phyloP scores from a whole-genome alignment of 2,113 vertebrate genomes.

The Platycercus adscitus region DNA sequence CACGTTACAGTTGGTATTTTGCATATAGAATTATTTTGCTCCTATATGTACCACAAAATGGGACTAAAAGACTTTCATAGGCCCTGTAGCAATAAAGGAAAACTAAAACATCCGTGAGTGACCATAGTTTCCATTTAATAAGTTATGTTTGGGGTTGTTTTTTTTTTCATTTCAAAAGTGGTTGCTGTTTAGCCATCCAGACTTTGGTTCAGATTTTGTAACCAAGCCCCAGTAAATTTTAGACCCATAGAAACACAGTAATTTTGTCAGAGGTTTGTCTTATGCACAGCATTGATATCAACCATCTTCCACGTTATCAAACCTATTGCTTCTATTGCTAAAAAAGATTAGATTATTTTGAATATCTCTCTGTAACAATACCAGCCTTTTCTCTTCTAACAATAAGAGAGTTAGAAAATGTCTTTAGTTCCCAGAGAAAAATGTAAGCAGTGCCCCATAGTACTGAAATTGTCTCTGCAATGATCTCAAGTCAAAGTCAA shows the following conservation, averaged over 20 bases:
- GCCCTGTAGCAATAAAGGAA: not conserved
- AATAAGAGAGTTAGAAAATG: not conserved
- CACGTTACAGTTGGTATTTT: not conserved
- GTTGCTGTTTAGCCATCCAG: not conserved
- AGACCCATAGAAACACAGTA: not conserved
- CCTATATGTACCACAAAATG: not conserved
- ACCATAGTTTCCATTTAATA: not conserved
- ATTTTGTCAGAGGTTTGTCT: not conserved
- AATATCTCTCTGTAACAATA: not conserved
- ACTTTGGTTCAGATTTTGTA: not conserved
- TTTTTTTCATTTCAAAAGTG: not conserved
- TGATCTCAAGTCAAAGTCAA: not conserved
- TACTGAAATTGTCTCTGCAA: not conserved
- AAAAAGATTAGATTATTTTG: not conserved
- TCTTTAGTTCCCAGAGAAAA: not conserved
- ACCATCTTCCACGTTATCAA: not conserved
- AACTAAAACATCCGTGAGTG: not conserved
- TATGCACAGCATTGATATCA: not conserved
- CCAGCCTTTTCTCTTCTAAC: not conserved
- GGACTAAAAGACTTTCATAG: not conserved
- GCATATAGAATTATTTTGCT: not conserved
- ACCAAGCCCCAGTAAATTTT: not conserved
- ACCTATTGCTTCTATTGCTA: not conserved
- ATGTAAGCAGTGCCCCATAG: not conserved
- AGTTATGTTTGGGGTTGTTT: fast-evolving